phyloP scores from a whole-genome alignment of 2,797 vertebrate genomes.

The Leptodactylus fallax region DNA sequence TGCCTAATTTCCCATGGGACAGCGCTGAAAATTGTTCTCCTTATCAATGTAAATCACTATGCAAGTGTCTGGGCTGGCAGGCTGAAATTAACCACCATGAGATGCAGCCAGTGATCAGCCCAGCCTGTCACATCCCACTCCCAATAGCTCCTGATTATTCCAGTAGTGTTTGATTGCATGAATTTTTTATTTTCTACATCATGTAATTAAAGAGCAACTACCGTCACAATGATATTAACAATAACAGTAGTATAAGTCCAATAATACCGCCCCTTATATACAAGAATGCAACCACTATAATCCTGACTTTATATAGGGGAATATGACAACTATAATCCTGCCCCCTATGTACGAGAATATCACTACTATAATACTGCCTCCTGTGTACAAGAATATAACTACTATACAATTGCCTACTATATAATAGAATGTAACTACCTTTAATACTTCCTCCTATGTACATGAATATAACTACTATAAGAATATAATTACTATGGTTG shows the following conservation, averaged over 20 bases:
- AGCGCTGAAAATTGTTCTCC: conserved; percentile 40
- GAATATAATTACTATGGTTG: neutral
- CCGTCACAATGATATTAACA: neutral
- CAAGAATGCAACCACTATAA: neutral
- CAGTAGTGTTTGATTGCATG: neutral
- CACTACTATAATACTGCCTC: neutral
- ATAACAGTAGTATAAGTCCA: neutral
- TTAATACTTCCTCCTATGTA: neutral
- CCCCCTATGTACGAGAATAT: neutral
- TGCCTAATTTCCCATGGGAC: conserved; percentile 51
- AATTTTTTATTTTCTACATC: neutral
- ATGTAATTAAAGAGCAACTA: neutral
- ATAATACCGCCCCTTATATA: neutral
- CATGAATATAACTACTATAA: neutral
- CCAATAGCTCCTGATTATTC: neutral
- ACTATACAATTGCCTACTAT: neutral
- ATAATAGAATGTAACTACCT: too few relatives aligned
- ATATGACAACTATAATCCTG: neutral
- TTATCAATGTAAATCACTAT: conserved; percentile 50
- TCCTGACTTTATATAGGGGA: neutral
- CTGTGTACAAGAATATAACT: neutral
- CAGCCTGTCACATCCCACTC: neutral
- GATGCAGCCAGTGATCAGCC: too few relatives aligned
- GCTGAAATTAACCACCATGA: neutral
- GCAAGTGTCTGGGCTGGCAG: conserved; percentile 1